A percentile compares a stretch with the other conserved stretches of the same genome.
phyloP scores from a whole-genome alignment of 64 coral and sea anemone species.

The Montipora sp. region DNA sequence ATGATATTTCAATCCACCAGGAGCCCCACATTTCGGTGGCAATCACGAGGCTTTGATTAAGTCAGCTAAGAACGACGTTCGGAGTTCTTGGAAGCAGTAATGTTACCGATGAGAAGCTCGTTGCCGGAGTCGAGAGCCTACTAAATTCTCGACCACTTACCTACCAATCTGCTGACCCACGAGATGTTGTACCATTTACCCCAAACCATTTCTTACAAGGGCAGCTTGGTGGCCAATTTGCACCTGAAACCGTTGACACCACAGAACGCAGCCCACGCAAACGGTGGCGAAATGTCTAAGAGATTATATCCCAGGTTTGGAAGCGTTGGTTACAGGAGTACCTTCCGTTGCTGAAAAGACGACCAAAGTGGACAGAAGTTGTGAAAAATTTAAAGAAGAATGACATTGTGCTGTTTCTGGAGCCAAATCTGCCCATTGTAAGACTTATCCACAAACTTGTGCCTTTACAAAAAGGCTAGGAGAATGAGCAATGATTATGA shows the following conservation, averaged over 20 bases:
- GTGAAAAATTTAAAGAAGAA: constrained; percentile 14
- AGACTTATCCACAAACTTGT: constrained; percentile 7
- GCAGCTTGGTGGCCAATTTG: constrained; percentile 65
- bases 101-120: constrained; percentile 53
- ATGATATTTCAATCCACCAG: constrained; percentile 58
- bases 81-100: constrained; percentile 31
- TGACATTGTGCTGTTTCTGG: neutral
- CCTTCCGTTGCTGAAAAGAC: constrained; percentile 57
- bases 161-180: constrained; percentile 47
- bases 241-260: constrained; percentile 57
- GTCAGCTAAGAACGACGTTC: constrained; percentile 69
- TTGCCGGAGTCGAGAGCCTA: constrained; percentile 20
- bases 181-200: constrained; percentile 25
- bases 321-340: constrained; percentile 59
- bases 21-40: constrained; percentile 69
- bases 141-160: constrained; percentile 57
- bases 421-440: neutral
- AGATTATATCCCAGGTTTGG: constrained; percentile 61
- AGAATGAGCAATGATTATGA: no score
- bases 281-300: constrained; percentile 68
- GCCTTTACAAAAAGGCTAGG: neutral
- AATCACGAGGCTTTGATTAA: constrained; percentile 64
- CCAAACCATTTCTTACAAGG: constrained; percentile 23
- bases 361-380: constrained; percentile 39
- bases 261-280: constrained; percentile 47